These are phyloP conservation scores for Procambarus clarkii DNA, from an alignment of 1,140 invertebrate species.

Conservation along the genomic window DNA sequence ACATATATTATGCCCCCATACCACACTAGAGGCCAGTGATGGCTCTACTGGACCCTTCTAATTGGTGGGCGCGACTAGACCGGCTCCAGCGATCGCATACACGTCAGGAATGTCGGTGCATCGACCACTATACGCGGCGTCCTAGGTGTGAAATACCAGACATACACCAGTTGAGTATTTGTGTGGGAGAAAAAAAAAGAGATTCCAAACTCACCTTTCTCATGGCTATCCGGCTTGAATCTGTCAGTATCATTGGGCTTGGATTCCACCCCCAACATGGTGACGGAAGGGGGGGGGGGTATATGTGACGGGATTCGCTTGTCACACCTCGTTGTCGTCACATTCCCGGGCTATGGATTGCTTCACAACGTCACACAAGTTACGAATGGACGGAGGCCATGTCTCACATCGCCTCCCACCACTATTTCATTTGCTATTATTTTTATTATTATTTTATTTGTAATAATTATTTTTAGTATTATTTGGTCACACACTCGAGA, in stretches of 20 bases:
- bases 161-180: background rate
- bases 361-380: background rate
- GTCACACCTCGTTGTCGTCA: constrained; percentile 29
- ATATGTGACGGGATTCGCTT: background rate
- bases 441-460: background rate
- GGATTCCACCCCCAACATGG: constrained; percentile 62
- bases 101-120: constrained; percentile 18
- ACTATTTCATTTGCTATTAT: background rate
- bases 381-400: background rate
- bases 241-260: constrained; percentile 62
- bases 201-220: constrained; percentile 52
- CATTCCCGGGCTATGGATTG: constrained; percentile 22
- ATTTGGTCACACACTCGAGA: constrained; percentile 16
- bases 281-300: constrained; percentile 13
- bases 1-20: no score
- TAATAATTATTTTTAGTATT: background rate
- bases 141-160: background rate
- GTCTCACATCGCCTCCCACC: constrained; percentile 6
- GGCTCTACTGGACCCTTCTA: background rate
- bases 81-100: background rate
- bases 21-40: no score
- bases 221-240: constrained; percentile 65
- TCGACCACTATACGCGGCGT: background rate
- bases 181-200: background rate
- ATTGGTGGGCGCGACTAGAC: background rate